Conservation (phyloP, 2,888 invertebrate genomes). For the Monochamus alternatus region DNA sequence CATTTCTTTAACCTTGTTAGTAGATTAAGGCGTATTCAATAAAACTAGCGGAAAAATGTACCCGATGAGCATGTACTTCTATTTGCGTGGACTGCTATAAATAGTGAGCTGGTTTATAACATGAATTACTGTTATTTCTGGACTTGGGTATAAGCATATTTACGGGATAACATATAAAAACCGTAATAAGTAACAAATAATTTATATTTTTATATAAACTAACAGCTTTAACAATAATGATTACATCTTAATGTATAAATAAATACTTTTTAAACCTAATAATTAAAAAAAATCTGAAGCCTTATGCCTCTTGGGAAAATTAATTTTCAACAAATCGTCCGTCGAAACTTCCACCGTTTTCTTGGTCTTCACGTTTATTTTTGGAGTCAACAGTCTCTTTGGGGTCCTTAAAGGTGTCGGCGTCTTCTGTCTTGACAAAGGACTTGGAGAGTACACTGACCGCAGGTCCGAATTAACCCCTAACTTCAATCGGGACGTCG, state of each 20-base stretch:
- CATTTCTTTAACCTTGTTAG: no score
- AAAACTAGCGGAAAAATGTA: no score
- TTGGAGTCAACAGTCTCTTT: conserved; percentile 68
- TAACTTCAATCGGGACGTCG: conserved; percentile 77
- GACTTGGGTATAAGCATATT: no score
- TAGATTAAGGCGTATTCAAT: no score
- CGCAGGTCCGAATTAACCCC: conserved; percentile 64
- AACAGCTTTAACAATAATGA: neutral
- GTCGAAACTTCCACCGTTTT: conserved; percentile 75
- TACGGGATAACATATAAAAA: no score
- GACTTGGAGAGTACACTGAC: conserved; percentile 75
- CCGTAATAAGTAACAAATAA: neutral
- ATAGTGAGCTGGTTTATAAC: no score
- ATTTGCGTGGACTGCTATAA: no score
- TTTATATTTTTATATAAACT: neutral
- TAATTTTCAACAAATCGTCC: conserved; percentile 89
- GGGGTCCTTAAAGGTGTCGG: conserved; percentile 48
- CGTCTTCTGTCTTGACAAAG: conserved; percentile 48
- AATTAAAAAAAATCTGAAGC: conserved; percentile 86
- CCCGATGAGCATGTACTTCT: no score
- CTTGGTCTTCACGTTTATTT: conserved; percentile 71
- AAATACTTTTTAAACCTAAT: neutral
- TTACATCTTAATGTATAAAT: neutral
- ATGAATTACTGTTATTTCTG: no score
- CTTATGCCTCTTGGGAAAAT: conserved; percentile 80